Evolutionary conservation across 2,888 invertebrate genomes (phyloP), one percentile per base, ranked within the genome.

Genomic region (Notodonta ziczac): DNA sequence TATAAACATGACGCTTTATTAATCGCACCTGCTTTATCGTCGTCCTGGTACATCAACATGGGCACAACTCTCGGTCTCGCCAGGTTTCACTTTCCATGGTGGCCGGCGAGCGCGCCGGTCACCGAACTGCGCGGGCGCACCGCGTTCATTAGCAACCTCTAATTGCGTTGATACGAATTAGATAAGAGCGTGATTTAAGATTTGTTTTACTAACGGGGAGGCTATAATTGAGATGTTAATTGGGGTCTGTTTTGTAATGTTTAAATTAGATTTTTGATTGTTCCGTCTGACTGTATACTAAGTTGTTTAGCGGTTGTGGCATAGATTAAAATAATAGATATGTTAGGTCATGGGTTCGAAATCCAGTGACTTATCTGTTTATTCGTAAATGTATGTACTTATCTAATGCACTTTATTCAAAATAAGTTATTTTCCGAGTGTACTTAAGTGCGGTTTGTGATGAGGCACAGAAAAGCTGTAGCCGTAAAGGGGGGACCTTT

Each of bases 31-130:
- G n/a, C 10, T n/a, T 10, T 44, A 46, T 13, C 13, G 13, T 16
- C 32, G 32, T 6, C 32, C 32, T 32, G 52, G 12, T 12, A 52
- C 32, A 50, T 50, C 5, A 14, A 50, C 52, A 52, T 24, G 24
- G 13, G 8, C 3, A 12, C 9, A 39, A 54, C 54, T 54, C 39
- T 54, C 24, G 67, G 74, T 62, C 69, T 58, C 48, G 60, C 16
- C 57, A 54, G 62, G 52, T 74, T 76, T 75, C 77, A 75, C 77
- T 75, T 76, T 75, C 76, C 63, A 65, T 57, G 66, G 62, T 58
- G 60, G 60, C 35, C 65, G 59, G 63, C 61, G 56, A 46, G 2
- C 12, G 42, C 42, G 42, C 16, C 16, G 50, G 54, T 54, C 54
- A 8, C n/a, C 13, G 35, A 54, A 59, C 65, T 61, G 57, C 62